Evolutionary conservation across 1,140 invertebrate genomes (phyloP), one percentile per base, ranked within the genome.

Genomic region (Eueides isabella): DNA sequence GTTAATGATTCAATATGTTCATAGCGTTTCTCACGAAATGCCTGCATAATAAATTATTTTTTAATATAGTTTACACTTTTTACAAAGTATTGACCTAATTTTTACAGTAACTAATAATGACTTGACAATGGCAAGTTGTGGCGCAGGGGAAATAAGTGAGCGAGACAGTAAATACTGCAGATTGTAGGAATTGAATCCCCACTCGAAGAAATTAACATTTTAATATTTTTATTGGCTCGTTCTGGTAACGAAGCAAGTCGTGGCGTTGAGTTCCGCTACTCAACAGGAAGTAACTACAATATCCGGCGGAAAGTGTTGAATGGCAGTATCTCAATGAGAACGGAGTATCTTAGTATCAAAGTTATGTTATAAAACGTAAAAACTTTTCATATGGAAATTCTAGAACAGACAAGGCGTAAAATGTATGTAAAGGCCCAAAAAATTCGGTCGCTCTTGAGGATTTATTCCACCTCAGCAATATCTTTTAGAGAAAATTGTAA

Each of bases 21-120:
- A 55, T 55, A 55, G 48, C 48, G 48, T 55, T 55, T 55, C 48
- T 55, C 48, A 55, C 48, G 48, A 55, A 55, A 26, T 55, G 19
- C 48, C 48, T 55, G 48, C 48, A 55, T 55, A 55, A 55, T 23
- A 12, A 55, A 55, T 55, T 55, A 23, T 23, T 55, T 55, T 26
- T 55, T 55, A 7, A 38, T 38, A 38, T 5, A 12, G 12, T 55
- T 55, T 26, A 11, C 3, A 55, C n/a, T 11, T 55, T 55, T 19
- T n/a, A 55, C 48, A 23, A 23, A 55, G 48, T 11, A 55, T 23
- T 55, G 9, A 55, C 19, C 23, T 55, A 19, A 23, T 55, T 26
- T 3, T 3, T 12, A 23, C 11, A 9, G 2, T 55, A 23, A 2
- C 48, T 55, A 26, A 55, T 12, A 11, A 55, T 44, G n/a, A n/a